Base-by-base conservation (phyloP, 2,888 invertebrate species). In the Nemoura dubitans region DNA sequence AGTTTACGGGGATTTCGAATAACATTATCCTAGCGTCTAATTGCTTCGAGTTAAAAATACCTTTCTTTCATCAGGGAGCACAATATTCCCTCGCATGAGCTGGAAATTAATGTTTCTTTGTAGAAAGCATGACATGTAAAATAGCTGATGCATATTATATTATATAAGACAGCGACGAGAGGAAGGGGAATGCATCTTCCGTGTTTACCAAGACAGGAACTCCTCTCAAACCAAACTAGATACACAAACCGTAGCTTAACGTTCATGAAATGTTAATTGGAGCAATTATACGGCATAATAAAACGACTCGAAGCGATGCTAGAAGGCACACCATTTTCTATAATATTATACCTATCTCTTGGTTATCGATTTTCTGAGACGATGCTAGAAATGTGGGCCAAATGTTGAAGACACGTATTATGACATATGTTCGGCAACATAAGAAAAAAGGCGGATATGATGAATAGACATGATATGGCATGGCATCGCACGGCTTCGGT, bases 191-290 rank as follows among this genome's bases (percentile, higher is more conserved):
- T 21, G 59, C 59, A 59, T 59, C 10, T 59, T 59, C 16, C 6
- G 21, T 59, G 10, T 59, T 59, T 14, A 59, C 59, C 14, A 59
- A 59, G 59, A 59, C 10, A 21, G 3, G 16, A 59, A 21, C 59
- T 59, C 59, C 1, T 21, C 59, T 21, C 59, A 21, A 59, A 59
- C 59, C 2, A 21, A 59, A 59, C 59, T 59, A 59, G 36, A 10
- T 59, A 21, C 1, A 21, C 21, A 21, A 21, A 59, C 5, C 36
- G 59, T 59, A 16, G 5, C 59, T 59, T 21, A 36, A 36, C 59
- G 59, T 59, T 59, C 21, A 59, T 59, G 59, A 59, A 59, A 59
- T 59, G 59, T 59, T 59, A 59, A 59, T 59, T 59, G 59, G 59
- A 21, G 21, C 59, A 59, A 59, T 59, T 59, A 59, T 59, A 1